phyloP scores from a whole-genome alignment of 2,113 vertebrate species.

The Hippotragus niger region DNA sequence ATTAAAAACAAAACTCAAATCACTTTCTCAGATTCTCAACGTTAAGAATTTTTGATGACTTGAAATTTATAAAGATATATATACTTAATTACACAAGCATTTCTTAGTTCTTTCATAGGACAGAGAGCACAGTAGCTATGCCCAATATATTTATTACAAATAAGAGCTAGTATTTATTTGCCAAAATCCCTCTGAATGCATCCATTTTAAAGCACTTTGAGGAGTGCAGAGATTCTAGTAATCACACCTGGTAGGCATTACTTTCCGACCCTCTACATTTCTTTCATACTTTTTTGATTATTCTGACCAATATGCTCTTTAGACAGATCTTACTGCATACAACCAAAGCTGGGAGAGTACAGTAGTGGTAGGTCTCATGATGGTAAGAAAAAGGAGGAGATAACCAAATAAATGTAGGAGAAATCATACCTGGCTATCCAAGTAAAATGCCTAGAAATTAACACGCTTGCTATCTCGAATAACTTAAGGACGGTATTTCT shows the following conservation, averaged over 20 bases:
- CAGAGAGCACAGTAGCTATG: not conserved
- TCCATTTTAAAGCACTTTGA: not conserved
- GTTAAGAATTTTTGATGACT: not conserved
- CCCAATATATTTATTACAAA: not conserved
- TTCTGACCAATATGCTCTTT: not conserved
- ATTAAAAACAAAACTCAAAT: not conserved
- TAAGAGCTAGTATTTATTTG: not conserved
- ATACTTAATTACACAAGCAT: not conserved
- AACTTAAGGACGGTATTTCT: not conserved
- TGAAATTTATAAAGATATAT: not conserved
- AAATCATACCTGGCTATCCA: not conserved
- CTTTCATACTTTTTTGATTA: not conserved
- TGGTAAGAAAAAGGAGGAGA: not conserved
- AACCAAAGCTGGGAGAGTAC: not conserved
- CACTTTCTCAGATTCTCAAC: not conserved
- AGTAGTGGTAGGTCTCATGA: not conserved
- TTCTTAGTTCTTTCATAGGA: not conserved
- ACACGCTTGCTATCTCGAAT: not conserved
- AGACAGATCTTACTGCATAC: not conserved
- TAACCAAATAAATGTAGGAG: not conserved
- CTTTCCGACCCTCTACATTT: not conserved
- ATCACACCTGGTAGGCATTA: not conserved
- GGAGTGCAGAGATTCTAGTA: not conserved
- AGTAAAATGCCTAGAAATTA: slow-evolving; percentile 14
- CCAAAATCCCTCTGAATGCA: not conserved